phyloP scores from a whole-genome alignment of 2,113 vertebrate species.

The Osmerus mordax region DNA sequence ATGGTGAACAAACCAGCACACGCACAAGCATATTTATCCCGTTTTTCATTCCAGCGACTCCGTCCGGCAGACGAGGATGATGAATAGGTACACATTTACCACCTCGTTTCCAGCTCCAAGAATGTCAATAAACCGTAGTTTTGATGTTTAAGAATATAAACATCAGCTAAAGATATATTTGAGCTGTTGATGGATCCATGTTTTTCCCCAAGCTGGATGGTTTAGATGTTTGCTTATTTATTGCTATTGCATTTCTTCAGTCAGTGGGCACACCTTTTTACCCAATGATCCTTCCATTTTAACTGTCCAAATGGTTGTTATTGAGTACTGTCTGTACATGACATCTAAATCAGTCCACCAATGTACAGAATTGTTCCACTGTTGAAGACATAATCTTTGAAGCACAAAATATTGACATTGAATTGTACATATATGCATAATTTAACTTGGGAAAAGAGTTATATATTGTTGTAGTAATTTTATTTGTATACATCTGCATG shows the following conservation, averaged over 20 bases:
- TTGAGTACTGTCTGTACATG: neutral
- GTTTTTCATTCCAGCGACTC: constrained; percentile 45
- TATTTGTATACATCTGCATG: constrained; percentile 42
- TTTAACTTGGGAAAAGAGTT: constrained; percentile 41
- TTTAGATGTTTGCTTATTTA: constrained; percentile 61
- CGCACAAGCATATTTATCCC: neutral
- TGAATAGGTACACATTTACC: constrained; percentile 48
- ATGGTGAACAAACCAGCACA: neutral
- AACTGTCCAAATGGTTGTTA: neutral
- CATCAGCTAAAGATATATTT: neutral
- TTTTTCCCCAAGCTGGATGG: constrained; percentile 27
- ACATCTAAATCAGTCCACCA: constrained; percentile 1
- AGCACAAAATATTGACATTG: constrained; percentile 34
- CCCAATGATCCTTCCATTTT: neutral
- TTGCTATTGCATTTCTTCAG: constrained; percentile 36
- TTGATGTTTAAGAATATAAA: constrained; percentile 6
- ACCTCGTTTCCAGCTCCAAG: constrained; percentile 17
- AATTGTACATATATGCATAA: constrained; percentile 56
- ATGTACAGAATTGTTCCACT: constrained; percentile 19
- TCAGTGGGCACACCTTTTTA: constrained; percentile 16
- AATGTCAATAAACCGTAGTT: constrained; percentile 30
- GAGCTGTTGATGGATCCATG: constrained; percentile 32
- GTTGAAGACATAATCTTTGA: constrained; percentile 4
- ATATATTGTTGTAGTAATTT: constrained; percentile 16
- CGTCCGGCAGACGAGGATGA: constrained; percentile 27